phyloP scores from a whole-genome alignment of 64 coral and sea anemone species.

The Montipora cactus region DNA sequence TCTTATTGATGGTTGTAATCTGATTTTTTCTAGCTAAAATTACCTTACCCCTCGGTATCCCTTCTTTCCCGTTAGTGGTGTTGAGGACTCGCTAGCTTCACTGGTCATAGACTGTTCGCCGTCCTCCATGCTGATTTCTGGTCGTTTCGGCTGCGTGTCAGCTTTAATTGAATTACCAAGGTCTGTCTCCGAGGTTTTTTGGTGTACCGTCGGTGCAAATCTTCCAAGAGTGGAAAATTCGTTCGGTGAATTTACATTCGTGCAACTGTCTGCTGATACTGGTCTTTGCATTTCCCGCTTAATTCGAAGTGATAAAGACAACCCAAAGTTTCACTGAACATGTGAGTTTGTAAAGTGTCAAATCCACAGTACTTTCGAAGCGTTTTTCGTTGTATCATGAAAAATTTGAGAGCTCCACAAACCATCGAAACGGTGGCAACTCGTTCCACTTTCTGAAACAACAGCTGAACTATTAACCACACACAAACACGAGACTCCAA shows the following conservation, averaged over 20 bases:
- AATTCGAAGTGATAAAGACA: not conserved
- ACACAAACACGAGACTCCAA: conserved; percentile 22
- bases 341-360: not conserved
- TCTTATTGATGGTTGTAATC: not conserved
- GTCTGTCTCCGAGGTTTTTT: conserved; percentile 9
- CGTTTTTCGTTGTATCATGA: not conserved
- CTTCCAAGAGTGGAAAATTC: not conserved
- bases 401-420: not conserved
- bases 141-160: conserved; percentile 4
- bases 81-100: not conserved
- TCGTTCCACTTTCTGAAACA: not conserved
- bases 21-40: not conserved
- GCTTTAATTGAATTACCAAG: not conserved
- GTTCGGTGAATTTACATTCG: not conserved
- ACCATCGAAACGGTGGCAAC: not conserved
- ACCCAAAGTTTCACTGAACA: not conserved
- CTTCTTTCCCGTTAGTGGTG: not conserved
- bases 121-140: conserved; percentile 11
- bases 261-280: not conserved
- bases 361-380: not conserved
- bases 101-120: conserved; percentile 3
- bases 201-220: not conserved
- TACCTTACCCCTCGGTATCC: conserved; percentile 17
- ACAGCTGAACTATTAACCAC: not conserved
- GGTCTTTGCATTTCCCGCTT: not conserved